Conservation (phyloP, 2,797 vertebrate genomes). For the Cryptoblepharus egeriae region DNA sequence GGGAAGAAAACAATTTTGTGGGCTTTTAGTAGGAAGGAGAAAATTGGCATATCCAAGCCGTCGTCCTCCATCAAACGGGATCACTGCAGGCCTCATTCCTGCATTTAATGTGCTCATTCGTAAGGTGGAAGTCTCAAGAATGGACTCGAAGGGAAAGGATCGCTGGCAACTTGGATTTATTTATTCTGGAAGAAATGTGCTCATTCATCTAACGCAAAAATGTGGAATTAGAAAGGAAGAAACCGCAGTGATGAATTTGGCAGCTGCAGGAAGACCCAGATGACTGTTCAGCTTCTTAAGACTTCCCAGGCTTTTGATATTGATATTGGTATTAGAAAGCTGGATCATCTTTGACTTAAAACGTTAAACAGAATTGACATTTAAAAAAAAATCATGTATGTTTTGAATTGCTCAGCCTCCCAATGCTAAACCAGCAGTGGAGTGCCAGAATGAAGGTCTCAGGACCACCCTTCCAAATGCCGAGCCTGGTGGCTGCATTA, state of each 20-base stretch:
- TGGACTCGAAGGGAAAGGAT: constrained; percentile 42
- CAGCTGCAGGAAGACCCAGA: constrained; percentile 65
- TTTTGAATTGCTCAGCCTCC: constrained; percentile 50
- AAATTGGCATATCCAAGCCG: constrained; percentile 52
- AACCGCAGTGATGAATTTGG: constrained; percentile 69
- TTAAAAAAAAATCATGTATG: constrained; percentile 52
- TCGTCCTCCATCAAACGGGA: constrained; percentile 50
- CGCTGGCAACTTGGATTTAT: constrained; percentile 60
- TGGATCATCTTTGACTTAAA: constrained; percentile 37
- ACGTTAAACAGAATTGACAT: constrained; percentile 58
- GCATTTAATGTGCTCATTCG: constrained; percentile 57
- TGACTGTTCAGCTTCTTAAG: constrained; percentile 67
- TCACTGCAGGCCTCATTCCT: constrained; percentile 59
- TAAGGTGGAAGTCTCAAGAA: constrained; percentile 60
- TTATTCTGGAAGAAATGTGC: constrained; percentile 69
- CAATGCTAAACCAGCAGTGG: not conserved
- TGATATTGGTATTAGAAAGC: constrained; percentile 71
- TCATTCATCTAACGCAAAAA: constrained; percentile 75
- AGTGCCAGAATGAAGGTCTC: not conserved
- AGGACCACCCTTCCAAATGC: not conserved
- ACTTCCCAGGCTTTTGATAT: constrained; percentile 76
- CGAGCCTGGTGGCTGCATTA: not conserved
- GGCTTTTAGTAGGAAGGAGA: constrained; percentile 54
- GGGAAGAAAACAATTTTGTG: constrained; percentile 20
- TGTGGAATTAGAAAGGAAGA: constrained; percentile 71